Evolutionary conservation across 2,888 invertebrate genomes (phyloP), one percentile per base, ranked within the genome.

Genomic region (Frankliniella fusca): DNA sequence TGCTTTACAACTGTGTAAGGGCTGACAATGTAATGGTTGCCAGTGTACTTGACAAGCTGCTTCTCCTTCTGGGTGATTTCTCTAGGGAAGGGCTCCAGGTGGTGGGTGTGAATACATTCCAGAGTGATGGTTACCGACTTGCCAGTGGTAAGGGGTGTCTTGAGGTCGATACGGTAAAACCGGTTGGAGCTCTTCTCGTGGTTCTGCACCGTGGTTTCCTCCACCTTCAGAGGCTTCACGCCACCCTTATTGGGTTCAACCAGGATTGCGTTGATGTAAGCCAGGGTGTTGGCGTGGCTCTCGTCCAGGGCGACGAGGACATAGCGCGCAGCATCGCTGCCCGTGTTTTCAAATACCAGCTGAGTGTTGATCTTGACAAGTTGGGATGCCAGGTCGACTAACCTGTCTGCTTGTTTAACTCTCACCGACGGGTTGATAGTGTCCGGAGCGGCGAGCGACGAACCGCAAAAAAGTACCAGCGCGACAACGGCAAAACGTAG

Each of bases 1-100:
- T 98, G 97, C 70, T 93, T 93, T 0, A 88, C 88, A 0, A 96
- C 93, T 83, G 89, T 87, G 88, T 99, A 99, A 0, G 97, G 96
- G 0, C 95, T 92, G 87, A 93, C 97, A 82, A 94, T 90, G 87
- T 96, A 95, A 83, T 95, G 91, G 86, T 94, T 96, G 48, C 97
- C 97, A 84, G 90, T 91, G 87, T 94, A 98, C 85, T 94, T 92
- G 0, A 99, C 96, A 84, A 97, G 90, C 87, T 99, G 99, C 86
- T 96, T 95, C 86, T 99, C 99, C 84, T 95, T 93, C 88, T 99
- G 99, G 0, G 93, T 91, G 83, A 99, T 97, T 85, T 94, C 92
- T 15, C 92, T 93, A 1, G 99, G 99, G 88, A 94, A 95, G 0
- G 99, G 96, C 50, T 89, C 87, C 49, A 98, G 89, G 23, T 92